Evolutionary conservation across 2,113 vertebrate species (phyloP).

Genomic region (Upupa epops): DNA sequence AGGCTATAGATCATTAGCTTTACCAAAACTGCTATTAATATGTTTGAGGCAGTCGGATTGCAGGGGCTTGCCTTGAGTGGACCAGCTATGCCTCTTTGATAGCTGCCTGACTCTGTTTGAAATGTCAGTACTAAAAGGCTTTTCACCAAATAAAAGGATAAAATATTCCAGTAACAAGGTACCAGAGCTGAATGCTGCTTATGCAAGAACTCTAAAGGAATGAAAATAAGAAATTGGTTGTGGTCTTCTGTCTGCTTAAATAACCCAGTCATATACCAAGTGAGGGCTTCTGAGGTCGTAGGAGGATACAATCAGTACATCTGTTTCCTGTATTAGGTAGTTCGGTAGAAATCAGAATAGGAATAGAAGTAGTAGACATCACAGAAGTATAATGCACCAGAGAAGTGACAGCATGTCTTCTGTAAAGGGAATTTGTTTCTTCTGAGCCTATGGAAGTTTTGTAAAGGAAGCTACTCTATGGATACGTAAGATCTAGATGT

Average conservation of each 20-base stretch:
- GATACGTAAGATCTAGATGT: background rate
- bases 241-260: background rate
- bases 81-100: conserved; percentile 42
- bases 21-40: conserved; percentile 26
- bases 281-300: background rate
- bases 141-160: background rate
- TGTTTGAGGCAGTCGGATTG: conserved; percentile 28
- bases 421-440: background rate
- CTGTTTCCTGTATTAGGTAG: background rate
- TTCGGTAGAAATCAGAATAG: background rate
- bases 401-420: background rate
- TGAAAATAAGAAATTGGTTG: conserved; percentile 10
- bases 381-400: background rate
- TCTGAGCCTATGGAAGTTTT: background rate
- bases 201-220: background rate
- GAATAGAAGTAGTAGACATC: background rate
- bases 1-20: conserved; percentile 30
- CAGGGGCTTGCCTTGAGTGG: conserved; percentile 38
- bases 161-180: background rate
- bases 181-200: background rate
- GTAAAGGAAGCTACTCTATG: background rate
- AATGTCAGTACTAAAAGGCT: conserved; percentile 32
- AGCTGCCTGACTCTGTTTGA: background rate
- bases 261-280: background rate
- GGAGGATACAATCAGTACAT: background rate